phyloP scores from a whole-genome alignment of 2,888 invertebrate genomes.

The Nomada ruficornis region DNA sequence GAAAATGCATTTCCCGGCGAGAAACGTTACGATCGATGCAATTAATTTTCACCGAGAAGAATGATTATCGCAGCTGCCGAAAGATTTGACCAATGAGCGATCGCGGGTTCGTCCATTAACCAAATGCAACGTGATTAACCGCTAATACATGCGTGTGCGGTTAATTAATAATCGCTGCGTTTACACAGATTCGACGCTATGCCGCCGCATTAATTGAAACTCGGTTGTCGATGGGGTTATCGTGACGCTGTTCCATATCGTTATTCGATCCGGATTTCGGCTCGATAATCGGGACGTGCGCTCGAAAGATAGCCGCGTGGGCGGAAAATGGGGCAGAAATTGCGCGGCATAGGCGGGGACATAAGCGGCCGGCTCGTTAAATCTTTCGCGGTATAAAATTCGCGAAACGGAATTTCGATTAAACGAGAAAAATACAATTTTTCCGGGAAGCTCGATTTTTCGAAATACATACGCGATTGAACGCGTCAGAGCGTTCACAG shows the following conservation, averaged over 20 bases:
- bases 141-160: slow-evolving; percentile 18
- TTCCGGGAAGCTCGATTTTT: not conserved
- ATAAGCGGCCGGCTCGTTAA: not conserved
- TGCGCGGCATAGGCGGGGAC: not conserved
- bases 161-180: slow-evolving; percentile 28
- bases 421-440: not conserved
- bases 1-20: not conserved
- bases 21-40: not conserved
- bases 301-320: not conserved
- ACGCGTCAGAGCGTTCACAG: not conserved
- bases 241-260: slow-evolving; percentile 8
- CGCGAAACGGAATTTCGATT: not conserved
- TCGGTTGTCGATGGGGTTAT: slow-evolving; percentile 1
- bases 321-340: not conserved
- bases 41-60: not conserved
- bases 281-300: slow-evolving; percentile 8
- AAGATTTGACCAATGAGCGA: not conserved
- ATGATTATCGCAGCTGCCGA: not conserved
- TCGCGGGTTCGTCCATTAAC: not conserved
- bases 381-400: slow-evolving; percentile 4
- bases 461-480: no score
- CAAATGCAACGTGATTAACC: not conserved
- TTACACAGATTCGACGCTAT: slow-evolving; percentile 3
- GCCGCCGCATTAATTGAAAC: slow-evolving; percentile 33
- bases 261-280: slow-evolving; percentile 1